These are phyloP conservation scores for Oscheius myriophilus DNA, from an alignment of 2,888 invertebrate genomes.

Conservation along the genomic window DNA sequence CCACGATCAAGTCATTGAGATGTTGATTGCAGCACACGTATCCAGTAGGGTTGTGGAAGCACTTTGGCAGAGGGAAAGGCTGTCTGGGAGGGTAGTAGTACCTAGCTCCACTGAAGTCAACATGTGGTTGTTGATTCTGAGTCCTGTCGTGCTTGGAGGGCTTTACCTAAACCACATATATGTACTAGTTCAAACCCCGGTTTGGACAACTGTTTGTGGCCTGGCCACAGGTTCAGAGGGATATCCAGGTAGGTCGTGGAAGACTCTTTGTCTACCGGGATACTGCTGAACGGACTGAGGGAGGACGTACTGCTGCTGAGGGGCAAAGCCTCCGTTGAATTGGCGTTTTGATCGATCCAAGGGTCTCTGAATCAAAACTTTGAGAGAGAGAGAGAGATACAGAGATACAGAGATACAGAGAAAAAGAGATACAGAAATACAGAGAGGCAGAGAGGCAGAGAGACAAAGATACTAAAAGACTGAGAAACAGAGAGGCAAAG, in stretches of 20 bases:
- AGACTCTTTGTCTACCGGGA: no score
- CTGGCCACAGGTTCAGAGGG: no score
- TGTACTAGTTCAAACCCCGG: no score
- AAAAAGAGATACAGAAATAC: neutral
- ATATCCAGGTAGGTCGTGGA: no score
- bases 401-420: neutral
- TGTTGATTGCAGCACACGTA: conserved; percentile 59
- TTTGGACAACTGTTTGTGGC: no score
- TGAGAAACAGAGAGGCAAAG: neutral
- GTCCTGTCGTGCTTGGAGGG: no score
- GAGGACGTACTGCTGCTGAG: no score
- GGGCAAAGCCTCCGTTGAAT: no score
- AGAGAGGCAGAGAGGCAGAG: neutral
- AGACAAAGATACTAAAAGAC: neutral
- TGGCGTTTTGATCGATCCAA: no score
- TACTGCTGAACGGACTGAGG: no score
- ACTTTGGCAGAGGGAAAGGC: conserved; percentile 56
- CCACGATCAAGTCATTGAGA: conserved; percentile 58
- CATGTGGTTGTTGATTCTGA: neutral
- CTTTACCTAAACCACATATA: no score
- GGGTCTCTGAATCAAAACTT: no score
- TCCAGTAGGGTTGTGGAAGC: conserved; percentile 62
- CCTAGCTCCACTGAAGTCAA: conserved; percentile 8
- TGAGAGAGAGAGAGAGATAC: neutral
- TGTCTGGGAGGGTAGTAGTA: conserved; percentile 28